Evolutionary conservation across 2,888 invertebrate species (phyloP).

Genomic region (Nezara viridula): DNA sequence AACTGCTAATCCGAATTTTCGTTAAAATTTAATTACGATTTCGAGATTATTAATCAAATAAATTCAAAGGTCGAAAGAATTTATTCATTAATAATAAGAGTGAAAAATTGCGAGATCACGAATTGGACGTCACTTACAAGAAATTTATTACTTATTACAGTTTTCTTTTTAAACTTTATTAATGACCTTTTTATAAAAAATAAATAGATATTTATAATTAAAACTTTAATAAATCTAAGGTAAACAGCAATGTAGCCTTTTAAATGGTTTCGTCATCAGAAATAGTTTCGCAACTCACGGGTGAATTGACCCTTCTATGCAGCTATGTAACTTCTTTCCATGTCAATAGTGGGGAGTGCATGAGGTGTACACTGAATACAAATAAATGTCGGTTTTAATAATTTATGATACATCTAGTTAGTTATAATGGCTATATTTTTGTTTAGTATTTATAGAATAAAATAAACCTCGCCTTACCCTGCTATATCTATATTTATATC

Average conservation of each 20-base stretch:
- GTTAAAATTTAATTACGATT: neutral
- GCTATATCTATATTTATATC: no score
- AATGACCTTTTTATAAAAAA: neutral
- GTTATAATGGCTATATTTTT: neutral
- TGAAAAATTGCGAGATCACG: neutral
- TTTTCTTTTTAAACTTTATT: neutral
- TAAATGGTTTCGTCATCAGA: neutral
- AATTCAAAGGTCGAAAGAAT: neutral
- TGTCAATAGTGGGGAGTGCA: neutral
- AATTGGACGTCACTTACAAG: no score
- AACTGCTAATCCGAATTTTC: neutral
- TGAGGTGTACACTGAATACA: neutral
- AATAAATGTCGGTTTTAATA: neutral
- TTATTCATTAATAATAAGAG: neutral
- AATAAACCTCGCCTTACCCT: no score
- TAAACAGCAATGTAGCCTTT: neutral
- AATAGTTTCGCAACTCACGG: neutral
- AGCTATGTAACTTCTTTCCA: slow-evolving; percentile 23
- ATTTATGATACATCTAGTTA: neutral
- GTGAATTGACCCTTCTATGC: neutral
- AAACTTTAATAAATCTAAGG: neutral
- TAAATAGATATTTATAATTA: neutral
- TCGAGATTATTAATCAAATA: neutral
- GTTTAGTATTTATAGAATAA: neutral
- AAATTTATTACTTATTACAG: neutral